phyloP scores from a whole-genome alignment of 2,888 invertebrate genomes.

The Coleophora deauratella region DNA sequence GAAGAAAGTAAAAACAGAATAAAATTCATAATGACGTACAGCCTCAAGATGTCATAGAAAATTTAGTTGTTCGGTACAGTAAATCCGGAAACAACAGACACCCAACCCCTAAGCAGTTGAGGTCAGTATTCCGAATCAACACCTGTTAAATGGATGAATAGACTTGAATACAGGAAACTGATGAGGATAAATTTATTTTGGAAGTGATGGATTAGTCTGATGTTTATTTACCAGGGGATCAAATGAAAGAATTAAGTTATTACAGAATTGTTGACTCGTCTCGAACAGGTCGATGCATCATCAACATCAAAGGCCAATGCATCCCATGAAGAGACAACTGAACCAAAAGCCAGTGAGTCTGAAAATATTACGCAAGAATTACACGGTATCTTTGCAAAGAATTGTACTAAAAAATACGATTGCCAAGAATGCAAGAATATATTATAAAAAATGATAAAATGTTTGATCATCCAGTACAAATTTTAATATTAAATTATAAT shows the following conservation, averaged over 20 bases:
- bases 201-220: neutral
- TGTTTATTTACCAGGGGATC: neutral
- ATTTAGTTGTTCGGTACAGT: conserved; percentile 16
- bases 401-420: conserved; percentile 12
- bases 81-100: conserved; percentile 16
- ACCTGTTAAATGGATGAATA: conserved; percentile 13
- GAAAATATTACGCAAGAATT: conserved; percentile 12
- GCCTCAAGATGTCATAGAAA: conserved; percentile 18
- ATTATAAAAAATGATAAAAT: conserved; percentile 9
- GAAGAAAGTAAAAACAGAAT: conserved; percentile 11
- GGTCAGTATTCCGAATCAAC: conserved; percentile 14
- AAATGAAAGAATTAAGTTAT: no score
- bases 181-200: conserved; percentile 5
- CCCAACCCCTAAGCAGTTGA: conserved; percentile 12
- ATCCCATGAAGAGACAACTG: no score
- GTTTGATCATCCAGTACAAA: no score
- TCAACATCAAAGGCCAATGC: no score
- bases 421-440: conserved; percentile 9
- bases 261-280: no score
- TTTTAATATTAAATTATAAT: no score
- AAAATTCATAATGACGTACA: conserved; percentile 14
- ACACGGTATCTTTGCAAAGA: conserved; percentile 18
- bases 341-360: no score
- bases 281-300: no score
- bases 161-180: conserved; percentile 10